These are phyloP conservation scores for Scortum barcoo DNA, from an alignment of 2,113 vertebrate genomes.

Conservation along the genomic window DNA sequence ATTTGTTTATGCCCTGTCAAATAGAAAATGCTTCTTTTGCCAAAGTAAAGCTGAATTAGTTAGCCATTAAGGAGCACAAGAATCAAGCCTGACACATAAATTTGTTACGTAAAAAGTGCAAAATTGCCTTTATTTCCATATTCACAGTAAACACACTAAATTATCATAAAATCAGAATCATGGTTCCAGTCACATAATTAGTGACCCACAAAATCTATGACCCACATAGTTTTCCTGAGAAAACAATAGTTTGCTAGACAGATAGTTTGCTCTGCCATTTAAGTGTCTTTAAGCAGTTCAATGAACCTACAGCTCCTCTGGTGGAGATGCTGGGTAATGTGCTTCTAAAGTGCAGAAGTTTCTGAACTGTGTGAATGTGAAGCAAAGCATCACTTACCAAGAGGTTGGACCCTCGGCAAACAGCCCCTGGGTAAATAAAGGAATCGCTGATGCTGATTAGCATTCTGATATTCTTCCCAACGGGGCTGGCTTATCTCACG, in stretches of 20 bases:
- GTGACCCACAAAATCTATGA: too few relatives aligned
- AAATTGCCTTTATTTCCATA: neutral
- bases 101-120: too few relatives aligned
- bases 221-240: neutral
- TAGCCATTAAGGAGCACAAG: neutral
- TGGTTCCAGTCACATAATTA: neutral
- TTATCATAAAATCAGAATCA: too few relatives aligned
- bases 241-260: too few relatives aligned
- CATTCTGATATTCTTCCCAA: slow-evolving; percentile 61
- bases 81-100: neutral
- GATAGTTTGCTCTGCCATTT: neutral
- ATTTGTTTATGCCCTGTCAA: neutral
- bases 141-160: neutral
- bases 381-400: neutral
- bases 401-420: slow-evolving; percentile 45
- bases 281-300: slow-evolving; percentile 9
- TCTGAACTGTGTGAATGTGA: slow-evolving; percentile 32
- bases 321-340: slow-evolving; percentile 37
- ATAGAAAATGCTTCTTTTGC: neutral
- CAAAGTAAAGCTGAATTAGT: neutral
- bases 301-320: slow-evolving; percentile 40
- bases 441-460: slow-evolving; percentile 58
- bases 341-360: slow-evolving; percentile 33
- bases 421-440: slow-evolving; percentile 65
- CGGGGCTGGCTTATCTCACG: slow-evolving; percentile 53